Conservation (phyloP, 2,888 invertebrate species). For the Pyrgus malvae region DNA sequence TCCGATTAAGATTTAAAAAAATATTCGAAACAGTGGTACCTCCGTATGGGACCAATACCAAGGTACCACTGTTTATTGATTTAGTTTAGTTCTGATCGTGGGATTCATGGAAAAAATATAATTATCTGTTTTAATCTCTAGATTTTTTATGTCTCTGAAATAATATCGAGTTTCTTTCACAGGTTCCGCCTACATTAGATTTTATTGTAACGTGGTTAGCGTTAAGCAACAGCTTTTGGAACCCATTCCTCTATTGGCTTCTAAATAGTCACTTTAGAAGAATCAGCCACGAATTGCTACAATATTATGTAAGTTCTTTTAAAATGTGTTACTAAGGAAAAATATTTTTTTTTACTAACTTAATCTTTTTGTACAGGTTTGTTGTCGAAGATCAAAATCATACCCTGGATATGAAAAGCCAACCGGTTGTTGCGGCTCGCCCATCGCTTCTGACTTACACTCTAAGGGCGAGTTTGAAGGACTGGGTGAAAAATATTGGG, state of each 20-base stretch:
- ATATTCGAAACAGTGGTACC: no score
- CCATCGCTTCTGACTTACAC: conserved; percentile 72
- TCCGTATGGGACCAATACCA: no score
- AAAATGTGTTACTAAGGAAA: not conserved
- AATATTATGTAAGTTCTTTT: conserved; percentile 86
- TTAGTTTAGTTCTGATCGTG: no score
- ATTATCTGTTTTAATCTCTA: not conserved
- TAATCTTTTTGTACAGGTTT: conserved; percentile 51
- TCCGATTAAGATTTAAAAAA: no score
- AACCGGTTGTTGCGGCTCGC: conserved; percentile 73
- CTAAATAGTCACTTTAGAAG: conserved; percentile 92
- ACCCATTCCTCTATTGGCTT: conserved; percentile 94
- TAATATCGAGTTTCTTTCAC: conserved; percentile 32
- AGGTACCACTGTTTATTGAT: no score
- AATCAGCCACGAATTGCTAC: conserved; percentile 88
- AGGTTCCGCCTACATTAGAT: conserved; percentile 91
- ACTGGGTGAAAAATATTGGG: conserved; percentile 87
- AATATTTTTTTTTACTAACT: not conserved
- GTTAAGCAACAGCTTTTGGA: conserved; percentile 94
- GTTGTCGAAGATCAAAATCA: conserved; percentile 67
- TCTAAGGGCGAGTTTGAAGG: conserved; percentile 84
- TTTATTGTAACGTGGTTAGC: conserved; percentile 94
- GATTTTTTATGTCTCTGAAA: not conserved
- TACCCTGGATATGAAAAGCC: conserved; percentile 70
- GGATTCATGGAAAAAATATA: no score